Evolutionary conservation across 1,140 invertebrate genomes (phyloP), one percentile per base, ranked within the genome.

Genomic region (Trachymyrmex cornetzi): DNA sequence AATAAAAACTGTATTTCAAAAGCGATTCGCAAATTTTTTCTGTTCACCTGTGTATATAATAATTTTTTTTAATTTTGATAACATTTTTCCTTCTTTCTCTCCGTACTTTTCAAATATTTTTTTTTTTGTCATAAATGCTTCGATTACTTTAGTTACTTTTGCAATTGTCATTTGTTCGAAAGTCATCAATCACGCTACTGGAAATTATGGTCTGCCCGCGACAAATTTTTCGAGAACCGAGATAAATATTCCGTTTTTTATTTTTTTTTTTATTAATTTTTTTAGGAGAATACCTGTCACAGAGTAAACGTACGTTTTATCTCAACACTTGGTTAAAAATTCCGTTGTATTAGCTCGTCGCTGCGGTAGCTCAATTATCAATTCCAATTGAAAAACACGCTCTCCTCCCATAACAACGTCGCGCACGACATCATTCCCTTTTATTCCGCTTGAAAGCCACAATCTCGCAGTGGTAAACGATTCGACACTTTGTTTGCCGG

Each of bases 381-480:
- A 74, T 84, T 61, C 22, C 80, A 75, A 84, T 84, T 84, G 80
- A 84, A 75, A 82, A 48, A 59, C 55, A 84, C 80, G 24, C 12
- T 63, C 72, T 59, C n/a, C 66, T 59, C 50, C 22, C 53, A 57
- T 59, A 81, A 59, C 69, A 75, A 84, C 80, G 80, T 82, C 67
- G 38, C 38, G 53, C 80, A 61, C 57, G 69, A 61, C 69, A 71
- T 84, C 80, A 69, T 84, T 84, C 80, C 24, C 80, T 84, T 84
- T 84, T 84, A 75, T 84, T 75, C 69, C 80, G 69, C 27, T 74
- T 84, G 80, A 84, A 84, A 84, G 80, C 69, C 69, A 27, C 80
- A 84, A 84, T 84, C 80, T 74, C 80, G 80, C 69, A 75, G 55
- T 84, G 55, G 80, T 84, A 84, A 84, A 85, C 82, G 75, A 85